Base-by-base conservation (phyloP, 1,140 invertebrate genomes). In the Stratiolaelaps scimitus region DNA sequence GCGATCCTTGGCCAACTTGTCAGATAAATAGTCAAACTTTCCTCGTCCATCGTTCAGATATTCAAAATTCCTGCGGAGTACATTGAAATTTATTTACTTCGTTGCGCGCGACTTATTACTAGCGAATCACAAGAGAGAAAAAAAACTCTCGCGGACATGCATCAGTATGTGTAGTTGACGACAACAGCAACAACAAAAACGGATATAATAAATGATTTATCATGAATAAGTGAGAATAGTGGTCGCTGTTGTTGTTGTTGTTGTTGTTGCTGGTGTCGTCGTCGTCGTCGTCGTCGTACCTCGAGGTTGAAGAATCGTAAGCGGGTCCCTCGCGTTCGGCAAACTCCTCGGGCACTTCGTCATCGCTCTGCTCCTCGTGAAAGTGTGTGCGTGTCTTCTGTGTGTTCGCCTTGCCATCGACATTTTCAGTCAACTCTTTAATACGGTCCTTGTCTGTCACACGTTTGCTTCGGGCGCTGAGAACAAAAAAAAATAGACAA, bases 381-480 rank as follows among this genome's bases (percentile, higher is more conserved):
- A 75, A 73, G 17, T 74, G 72, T 0, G 76, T 79, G 23, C 71
- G 68, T 15, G 70, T 70, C 1, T 74, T 87, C 78, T 92, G 88
- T 0, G 88, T 92, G 67, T 89, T 82, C 65, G 92, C 81, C 68
- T 85, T 83, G 15, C 89, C 89, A 76, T 89, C 86, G 29, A 83
- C 79, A 2, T 70, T 23, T 40, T 72, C 67, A 0, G 71, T 70
- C 19, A 69, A 84, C 71, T 91, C 86, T 47, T 83, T 85, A 70
- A 90, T 83, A 74, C 91, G 86, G 30, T 87, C 81, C 19, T 85
- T 88, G 68, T 87, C 83, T 13, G 88, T 81, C 17, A 83, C 81
- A 53, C 82, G 84, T 72, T 90, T 86, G 69, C 83, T 84, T 48
- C 85, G 68, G 19, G 66, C 68, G 13, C 53, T 60, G 15, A 40